Evolutionary conservation across 2,888 invertebrate species (phyloP).

Genomic region (Acleris laterana): DNA sequence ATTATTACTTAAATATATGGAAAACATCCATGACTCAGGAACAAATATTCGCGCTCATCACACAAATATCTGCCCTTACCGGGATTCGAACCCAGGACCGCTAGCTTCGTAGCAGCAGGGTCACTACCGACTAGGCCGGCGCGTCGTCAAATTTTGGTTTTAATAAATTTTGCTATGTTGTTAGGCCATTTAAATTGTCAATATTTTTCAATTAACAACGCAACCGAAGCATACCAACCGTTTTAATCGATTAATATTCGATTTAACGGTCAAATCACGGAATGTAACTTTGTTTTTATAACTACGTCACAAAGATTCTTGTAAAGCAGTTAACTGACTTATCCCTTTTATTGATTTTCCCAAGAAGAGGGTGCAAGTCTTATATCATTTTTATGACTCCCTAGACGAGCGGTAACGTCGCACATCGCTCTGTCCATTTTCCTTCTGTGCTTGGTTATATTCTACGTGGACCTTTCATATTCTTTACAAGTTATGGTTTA

Average conservation of each 20-base stretch:
- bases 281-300: slow-evolving; percentile 2
- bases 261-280: slow-evolving; percentile 6
- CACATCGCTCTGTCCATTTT: slow-evolving; percentile 60
- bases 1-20: too few relatives aligned
- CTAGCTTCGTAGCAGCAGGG: too few relatives aligned
- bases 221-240: too few relatives aligned
- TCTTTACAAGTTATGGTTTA: slow-evolving; percentile 9
- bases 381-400: slow-evolving; percentile 74
- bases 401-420: slow-evolving; percentile 58
- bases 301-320: not conserved
- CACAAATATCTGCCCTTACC: too few relatives aligned
- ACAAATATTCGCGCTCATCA: too few relatives aligned
- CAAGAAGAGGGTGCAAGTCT: slow-evolving; percentile 57
- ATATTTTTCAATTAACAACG: not conserved
- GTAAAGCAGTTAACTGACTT: slow-evolving; percentile 58
- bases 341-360: slow-evolving; percentile 67
- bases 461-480: slow-evolving; percentile 21
- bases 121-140: too few relatives aligned
- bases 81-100: too few relatives aligned
- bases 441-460: slow-evolving; percentile 42
- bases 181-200: not conserved
- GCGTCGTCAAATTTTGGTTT: too few relatives aligned
- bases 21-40: too few relatives aligned
- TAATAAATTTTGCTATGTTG: not conserved
- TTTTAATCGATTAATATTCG: not conserved